phyloP scores from a whole-genome alignment of 2,113 vertebrate genomes.

The Cygnus atratus region DNA sequence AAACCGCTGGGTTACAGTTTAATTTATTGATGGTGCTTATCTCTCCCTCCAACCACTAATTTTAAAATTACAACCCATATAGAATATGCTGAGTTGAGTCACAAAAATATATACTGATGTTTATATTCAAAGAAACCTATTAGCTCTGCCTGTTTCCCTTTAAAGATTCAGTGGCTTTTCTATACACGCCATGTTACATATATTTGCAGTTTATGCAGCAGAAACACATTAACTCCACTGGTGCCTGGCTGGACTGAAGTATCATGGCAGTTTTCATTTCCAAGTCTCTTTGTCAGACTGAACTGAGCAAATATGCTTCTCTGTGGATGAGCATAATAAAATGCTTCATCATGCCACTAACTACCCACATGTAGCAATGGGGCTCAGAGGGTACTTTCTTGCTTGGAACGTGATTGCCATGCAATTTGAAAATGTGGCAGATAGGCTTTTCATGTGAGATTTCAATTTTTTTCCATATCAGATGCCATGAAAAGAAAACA shows the following conservation, averaged over 20 bases:
- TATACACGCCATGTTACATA: constrained; percentile 22
- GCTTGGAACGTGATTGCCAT: background rate
- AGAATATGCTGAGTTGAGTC: constrained; percentile 71
- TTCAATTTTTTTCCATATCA: background rate
- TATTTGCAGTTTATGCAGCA: constrained; percentile 46
- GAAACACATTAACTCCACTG: constrained; percentile 52
- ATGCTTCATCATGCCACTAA: background rate
- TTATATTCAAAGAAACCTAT: constrained; percentile 71
- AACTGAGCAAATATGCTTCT: background rate
- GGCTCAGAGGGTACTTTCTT: background rate
- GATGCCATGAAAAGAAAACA: background rate
- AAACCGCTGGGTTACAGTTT: constrained; percentile 74
- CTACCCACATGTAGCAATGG: background rate
- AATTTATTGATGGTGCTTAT: constrained; percentile 76
- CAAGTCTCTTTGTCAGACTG: background rate
- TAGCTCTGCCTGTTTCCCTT: constrained; percentile 61
- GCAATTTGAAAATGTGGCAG: background rate
- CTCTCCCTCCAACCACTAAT: constrained; percentile 71
- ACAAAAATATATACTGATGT: constrained; percentile 73
- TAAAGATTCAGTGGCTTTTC: constrained; percentile 67
- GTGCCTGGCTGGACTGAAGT: background rate
- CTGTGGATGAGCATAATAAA: background rate
- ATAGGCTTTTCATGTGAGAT: background rate
- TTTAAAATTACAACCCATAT: constrained; percentile 75
- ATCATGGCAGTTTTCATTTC: background rate